These are phyloP conservation scores for Tachypleus tridentatus DNA, from an alignment of 1,140 invertebrate species.

Conservation along the genomic window DNA sequence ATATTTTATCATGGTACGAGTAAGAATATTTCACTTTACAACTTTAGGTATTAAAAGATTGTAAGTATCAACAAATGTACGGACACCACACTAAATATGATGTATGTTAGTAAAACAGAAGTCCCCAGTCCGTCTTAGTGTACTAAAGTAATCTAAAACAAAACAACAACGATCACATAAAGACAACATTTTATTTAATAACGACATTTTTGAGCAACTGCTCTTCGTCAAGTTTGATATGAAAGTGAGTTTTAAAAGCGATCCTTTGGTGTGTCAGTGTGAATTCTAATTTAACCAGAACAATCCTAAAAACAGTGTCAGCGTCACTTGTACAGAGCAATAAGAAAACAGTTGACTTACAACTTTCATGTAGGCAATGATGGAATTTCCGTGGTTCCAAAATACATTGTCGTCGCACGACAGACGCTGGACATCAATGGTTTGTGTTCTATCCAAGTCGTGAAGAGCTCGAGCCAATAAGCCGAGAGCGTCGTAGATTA, in stretches of 20 bases:
- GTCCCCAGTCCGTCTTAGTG: too few relatives aligned
- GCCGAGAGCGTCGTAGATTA: slow-evolving; percentile 91
- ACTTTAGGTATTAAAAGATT: too few relatives aligned
- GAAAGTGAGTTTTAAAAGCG: not conserved
- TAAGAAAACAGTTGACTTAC: slow-evolving; percentile 43
- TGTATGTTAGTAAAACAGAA: too few relatives aligned
- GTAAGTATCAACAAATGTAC: too few relatives aligned
- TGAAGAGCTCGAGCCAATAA: slow-evolving; percentile 83
- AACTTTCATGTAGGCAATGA: slow-evolving; percentile 96
- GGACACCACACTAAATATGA: too few relatives aligned
- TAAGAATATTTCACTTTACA: too few relatives aligned
- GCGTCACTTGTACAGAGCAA: too few relatives aligned
- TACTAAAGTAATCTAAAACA: too few relatives aligned
- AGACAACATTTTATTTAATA: too few relatives aligned
- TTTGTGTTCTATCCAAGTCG: slow-evolving; percentile 72
- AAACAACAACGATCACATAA: too few relatives aligned
- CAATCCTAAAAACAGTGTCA: not conserved
- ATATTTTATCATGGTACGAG: too few relatives aligned
- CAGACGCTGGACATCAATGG: slow-evolving; percentile 20
- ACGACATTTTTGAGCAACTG: too few relatives aligned
- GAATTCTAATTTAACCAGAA: not conserved
- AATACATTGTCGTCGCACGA: slow-evolving; percentile 44
- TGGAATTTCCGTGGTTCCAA: slow-evolving; percentile 69
- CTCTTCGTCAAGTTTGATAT: slow-evolving; percentile 1
- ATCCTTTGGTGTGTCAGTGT: not conserved